phyloP scores from a whole-genome alignment of 2,888 invertebrate species.

The Poecilobothrus nobilitatus region DNA sequence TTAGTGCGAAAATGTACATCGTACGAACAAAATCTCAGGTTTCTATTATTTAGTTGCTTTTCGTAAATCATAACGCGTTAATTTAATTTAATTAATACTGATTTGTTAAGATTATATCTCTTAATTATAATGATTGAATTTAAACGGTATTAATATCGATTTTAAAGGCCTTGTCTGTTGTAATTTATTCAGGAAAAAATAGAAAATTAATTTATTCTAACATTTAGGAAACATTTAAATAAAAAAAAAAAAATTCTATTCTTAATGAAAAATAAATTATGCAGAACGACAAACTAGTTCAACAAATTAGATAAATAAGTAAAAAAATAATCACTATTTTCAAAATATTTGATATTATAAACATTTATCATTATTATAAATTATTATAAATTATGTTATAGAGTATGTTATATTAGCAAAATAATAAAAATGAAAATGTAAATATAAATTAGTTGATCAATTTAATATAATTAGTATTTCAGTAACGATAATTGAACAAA shows the following conservation, averaged over 20 bases:
- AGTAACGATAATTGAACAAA: background rate
- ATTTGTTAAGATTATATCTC: too few species aligned
- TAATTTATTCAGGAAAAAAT: background rate
- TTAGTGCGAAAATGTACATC: too few species aligned
- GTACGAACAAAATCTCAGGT: too few species aligned
- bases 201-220: background rate
- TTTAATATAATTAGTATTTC: background rate
- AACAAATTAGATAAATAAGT: background rate
- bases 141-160: too few species aligned
- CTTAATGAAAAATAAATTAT: too few species aligned
- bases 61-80: too few species aligned
- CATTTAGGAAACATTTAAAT: background rate
- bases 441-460: background rate
- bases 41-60: too few species aligned
- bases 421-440: background rate
- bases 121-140: too few species aligned
- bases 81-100: too few species aligned
- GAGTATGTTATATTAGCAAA: constrained; percentile 1
- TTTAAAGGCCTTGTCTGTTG: background rate
- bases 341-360: background rate
- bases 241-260: background rate
- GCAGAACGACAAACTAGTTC: background rate
- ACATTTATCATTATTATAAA: background rate
- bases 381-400: constrained; percentile 4
- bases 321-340: background rate